Evolutionary conservation across 1,140 invertebrate species (phyloP).

Genomic region (Tetraneura akinire): DNA sequence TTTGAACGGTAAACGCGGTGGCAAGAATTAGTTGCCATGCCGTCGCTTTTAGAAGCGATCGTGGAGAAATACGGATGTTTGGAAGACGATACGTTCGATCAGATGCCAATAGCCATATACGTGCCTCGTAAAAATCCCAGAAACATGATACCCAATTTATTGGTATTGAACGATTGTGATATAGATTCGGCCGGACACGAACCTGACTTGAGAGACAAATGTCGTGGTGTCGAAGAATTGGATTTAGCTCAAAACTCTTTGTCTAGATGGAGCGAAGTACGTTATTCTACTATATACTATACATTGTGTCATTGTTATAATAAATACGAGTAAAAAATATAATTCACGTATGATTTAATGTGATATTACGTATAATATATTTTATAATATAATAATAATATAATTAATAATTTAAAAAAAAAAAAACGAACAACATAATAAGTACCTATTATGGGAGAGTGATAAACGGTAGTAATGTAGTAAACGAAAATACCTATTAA

Average conservation of each 20-base stretch:
- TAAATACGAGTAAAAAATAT: no score
- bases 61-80: conserved; percentile 79
- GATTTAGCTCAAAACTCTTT: conserved; percentile 89
- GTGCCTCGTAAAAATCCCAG: conserved; percentile 79
- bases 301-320: no score
- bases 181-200: conserved; percentile 84
- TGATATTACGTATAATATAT: no score
- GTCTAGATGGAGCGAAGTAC: conserved; percentile 79
- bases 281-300: no score
- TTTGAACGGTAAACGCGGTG: not conserved
- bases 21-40: conserved; percentile 62
- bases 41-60: conserved; percentile 80
- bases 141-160: conserved; percentile 74
- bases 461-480: no score
- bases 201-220: conserved; percentile 75
- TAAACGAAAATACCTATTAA: no score
- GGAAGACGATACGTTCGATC: conserved; percentile 59
- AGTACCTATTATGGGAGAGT: no score
- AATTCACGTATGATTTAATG: no score
- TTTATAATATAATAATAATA: no score
- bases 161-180: conserved; percentile 86
- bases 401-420: no score
- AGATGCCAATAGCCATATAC: conserved; percentile 73
- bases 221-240: conserved; percentile 81
- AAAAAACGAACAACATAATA: no score